Evolutionary conservation across 2,113 vertebrate genomes (phyloP), one percentile per base, ranked within the genome.

Genomic region (Heloderma charlesbogerti): DNA sequence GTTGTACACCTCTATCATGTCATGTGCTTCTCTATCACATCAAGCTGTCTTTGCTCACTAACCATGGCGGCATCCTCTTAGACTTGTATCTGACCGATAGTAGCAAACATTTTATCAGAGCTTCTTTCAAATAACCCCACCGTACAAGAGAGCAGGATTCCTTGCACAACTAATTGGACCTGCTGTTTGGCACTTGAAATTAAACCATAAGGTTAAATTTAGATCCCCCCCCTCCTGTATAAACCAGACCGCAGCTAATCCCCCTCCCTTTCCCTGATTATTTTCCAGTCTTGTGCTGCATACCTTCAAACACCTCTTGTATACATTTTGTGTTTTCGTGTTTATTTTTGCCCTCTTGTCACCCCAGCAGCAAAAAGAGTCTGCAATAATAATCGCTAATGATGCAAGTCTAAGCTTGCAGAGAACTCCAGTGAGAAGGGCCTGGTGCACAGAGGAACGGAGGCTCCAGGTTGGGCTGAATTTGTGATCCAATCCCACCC

Each of bases 371-470:
- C 34, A 7, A 81, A 20, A 75, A 89, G 20, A n/a, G 57, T 43
- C 80, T 82, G 57, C 25, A 13, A 78, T 88, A 82, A 89, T 88
- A 88, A 84, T 15, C 13, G 13, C 90, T 87, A 89, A 82, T 72
- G 87, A 86, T 72, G 80, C 57, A 34, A 43, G n/a, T 54, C 37
- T 25, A 84, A 75, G 72, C 29, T 12, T 40, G 0, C 86, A n/a
- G 87, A 40, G 90, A 45, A 8, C 13, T 29, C 22, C 13, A 9
- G 37, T 31, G 0, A 40, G 71, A 67, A 77, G 13, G 40, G 54
- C 27, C 67, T 74, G 60, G 45, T 4, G 54, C 4, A 0, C 2
- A 34, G 51, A 71, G 83, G 12, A 45, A 34, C 3, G 22, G 9
- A 88, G 71, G 22, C 51, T 16, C 27, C n/a, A 57, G 48, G n/a